phyloP scores from a whole-genome alignment of 2,888 invertebrate species.

The Tolmerus cingulatus region DNA sequence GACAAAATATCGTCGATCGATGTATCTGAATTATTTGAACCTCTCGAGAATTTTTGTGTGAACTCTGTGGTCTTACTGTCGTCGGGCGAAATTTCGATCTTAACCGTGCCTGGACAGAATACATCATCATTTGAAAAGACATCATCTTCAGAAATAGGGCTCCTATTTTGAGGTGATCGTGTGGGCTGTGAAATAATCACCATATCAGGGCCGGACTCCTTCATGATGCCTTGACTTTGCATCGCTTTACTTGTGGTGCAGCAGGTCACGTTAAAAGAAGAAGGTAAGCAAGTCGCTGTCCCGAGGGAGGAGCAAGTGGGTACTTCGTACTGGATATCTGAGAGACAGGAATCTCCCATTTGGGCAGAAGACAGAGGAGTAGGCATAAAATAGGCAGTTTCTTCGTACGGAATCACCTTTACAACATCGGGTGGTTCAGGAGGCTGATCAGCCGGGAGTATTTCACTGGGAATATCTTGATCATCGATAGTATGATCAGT shows the following conservation, averaged over 20 bases:
- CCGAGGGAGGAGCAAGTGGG: constrained; percentile 60
- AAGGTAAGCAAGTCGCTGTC: constrained; percentile 60
- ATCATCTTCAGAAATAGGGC: constrained; percentile 71
- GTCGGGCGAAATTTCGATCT: constrained; percentile 68
- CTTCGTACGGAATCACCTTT: constrained; percentile 60
- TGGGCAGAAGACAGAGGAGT: constrained; percentile 56
- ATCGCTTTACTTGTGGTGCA: constrained; percentile 56
- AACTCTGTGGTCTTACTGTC: constrained; percentile 63
- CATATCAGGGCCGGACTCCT: constrained; percentile 57
- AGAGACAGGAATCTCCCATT: constrained; percentile 53
- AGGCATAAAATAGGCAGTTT: constrained; percentile 61
- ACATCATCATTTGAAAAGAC: constrained; percentile 69
- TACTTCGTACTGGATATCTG: constrained; percentile 56
- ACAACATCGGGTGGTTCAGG: constrained; percentile 56
- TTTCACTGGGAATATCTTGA: constrained; percentile 66
- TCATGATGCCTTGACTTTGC: constrained; percentile 44
- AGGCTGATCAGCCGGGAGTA: constrained; percentile 61
- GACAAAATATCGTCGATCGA: constrained; percentile 71
- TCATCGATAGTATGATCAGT: constrained; percentile 69
- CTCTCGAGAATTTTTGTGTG: constrained; percentile 60
- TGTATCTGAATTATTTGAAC: constrained; percentile 72
- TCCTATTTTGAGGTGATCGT: constrained; percentile 69
- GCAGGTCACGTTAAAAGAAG: constrained; percentile 59
- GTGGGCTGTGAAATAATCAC: constrained; percentile 71
- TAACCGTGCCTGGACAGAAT: constrained; percentile 68